Base-by-base conservation (phyloP, 1,140 invertebrate species). In the Chironomus striatipennis region DNA sequence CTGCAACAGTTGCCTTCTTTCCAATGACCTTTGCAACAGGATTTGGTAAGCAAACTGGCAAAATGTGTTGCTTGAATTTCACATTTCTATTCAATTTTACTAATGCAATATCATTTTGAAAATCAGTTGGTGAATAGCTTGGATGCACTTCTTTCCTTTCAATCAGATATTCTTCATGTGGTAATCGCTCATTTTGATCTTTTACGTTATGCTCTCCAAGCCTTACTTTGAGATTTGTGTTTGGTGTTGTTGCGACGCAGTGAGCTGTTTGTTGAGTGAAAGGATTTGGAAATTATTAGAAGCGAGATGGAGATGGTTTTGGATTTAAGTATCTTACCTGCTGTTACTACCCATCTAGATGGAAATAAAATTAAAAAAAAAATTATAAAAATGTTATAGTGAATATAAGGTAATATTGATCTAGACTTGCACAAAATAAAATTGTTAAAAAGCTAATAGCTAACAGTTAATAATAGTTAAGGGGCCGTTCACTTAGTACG, bases 181-280 rank as follows among this genome's bases (percentile, higher is more conserved):
- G 85, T 18, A 93, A 86, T 57, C 90, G 86, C 80, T 97, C 94
- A 8, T 90, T 89, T 20, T 90, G 88, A 57, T 92, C 93, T 21
- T 92, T 84, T 0, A 97, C 93, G 81, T 97, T 94, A 92, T 93
- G 96, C 81, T 97, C 94, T 0, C 95, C 94, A 0, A 96, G 84
- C 15, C 94, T 86, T 0, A 96, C 93, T 78, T 93, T 90, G 73
- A 97, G 86, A 79, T 93, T 93, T 34, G 88, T 90, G 78, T 94
- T 94, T 18, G 93, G 88, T 42, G 93, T 94, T 8, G 91, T 93
- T 76, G 92, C 91, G 74, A 95, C 92, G 82, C 93, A 95, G 82
- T 95, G 93, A 18, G 93, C 93, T 0, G n/a, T 12, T 12, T 5
- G 15, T 57, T 57, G 5, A 57, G 12, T 12, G 18, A 20, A 20